Evolutionary conservation across 2,888 invertebrate species (phyloP).

Genomic region (Pherbina coryleti): DNA sequence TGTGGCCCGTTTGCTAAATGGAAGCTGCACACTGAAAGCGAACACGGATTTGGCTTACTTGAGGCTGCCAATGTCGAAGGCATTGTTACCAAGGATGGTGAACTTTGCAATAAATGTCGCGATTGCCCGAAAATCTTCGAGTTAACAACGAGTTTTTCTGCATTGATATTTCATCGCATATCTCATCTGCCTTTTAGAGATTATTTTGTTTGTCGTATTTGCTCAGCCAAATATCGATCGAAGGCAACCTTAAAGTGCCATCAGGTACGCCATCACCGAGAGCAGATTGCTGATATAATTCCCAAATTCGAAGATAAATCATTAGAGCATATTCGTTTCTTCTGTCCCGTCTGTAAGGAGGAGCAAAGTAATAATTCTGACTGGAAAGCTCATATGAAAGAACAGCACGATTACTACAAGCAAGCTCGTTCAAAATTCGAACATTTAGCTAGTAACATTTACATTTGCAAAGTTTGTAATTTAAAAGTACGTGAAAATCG

Average conservation of each 20-base stretch:
- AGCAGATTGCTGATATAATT: not conserved
- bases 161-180: conserved; percentile 36
- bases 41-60: conserved; percentile 36
- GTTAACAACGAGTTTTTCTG: not conserved
- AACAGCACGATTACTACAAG: conserved; percentile 31
- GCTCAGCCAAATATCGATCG: conserved; percentile 13
- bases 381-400: conserved; percentile 34
- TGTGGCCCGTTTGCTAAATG: conserved; percentile 33
- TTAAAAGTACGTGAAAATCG: not conserved
- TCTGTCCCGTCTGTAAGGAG: conserved; percentile 40
- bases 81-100: conserved; percentile 35
- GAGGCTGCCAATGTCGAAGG: conserved; percentile 36
- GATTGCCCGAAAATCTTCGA: conserved; percentile 33
- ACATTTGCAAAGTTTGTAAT: conserved; percentile 28
- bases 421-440: not conserved
- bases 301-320: not conserved
- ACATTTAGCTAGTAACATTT: not conserved
- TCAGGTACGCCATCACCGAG: conserved; percentile 13
- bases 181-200: conserved; percentile 31
- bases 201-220: conserved; percentile 37
- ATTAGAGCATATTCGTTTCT: not conserved
- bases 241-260: conserved; percentile 1
- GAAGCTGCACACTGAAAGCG: conserved; percentile 37
- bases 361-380: not conserved
- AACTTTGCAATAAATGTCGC: conserved; percentile 34